phyloP scores from a whole-genome alignment of 2,797 vertebrate genomes.

The Erithacus rubecula region DNA sequence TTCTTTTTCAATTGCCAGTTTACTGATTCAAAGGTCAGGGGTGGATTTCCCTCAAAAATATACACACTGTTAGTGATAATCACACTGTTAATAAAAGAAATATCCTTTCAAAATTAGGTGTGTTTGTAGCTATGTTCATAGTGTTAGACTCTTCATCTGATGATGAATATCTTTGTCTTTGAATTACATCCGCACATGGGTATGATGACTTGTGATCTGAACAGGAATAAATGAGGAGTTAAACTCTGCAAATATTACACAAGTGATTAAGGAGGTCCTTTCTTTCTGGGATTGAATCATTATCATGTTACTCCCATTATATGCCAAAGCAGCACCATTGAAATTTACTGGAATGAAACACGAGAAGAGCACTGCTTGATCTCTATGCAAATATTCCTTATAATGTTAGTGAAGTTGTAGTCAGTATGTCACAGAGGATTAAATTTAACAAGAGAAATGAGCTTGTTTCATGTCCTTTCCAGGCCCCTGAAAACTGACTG shows the following conservation, averaged over 20 bases:
- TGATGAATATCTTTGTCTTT: not conserved
- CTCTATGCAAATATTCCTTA: not conserved
- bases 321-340: not conserved
- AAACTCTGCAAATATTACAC: not conserved
- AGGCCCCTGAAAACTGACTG: not conserved
- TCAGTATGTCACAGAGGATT: not conserved
- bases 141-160: not conserved
- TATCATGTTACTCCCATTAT: not conserved
- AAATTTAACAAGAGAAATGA: not conserved
- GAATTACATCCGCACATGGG: not conserved
- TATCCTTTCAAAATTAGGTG: not conserved
- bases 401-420: not conserved
- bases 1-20: rapidly evolving
- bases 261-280: not conserved
- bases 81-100: not conserved
- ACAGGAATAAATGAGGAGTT: not conserved
- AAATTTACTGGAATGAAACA: not conserved
- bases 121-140: not conserved
- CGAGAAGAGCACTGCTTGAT: not conserved
- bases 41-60: not conserved
- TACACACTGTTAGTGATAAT: not conserved
- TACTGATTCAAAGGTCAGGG: not conserved
- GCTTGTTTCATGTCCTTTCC: not conserved
- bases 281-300: not conserved
- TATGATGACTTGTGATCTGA: not conserved